phyloP scores from a whole-genome alignment of 2,113 vertebrate genomes.

The Anseranas semipalmata region DNA sequence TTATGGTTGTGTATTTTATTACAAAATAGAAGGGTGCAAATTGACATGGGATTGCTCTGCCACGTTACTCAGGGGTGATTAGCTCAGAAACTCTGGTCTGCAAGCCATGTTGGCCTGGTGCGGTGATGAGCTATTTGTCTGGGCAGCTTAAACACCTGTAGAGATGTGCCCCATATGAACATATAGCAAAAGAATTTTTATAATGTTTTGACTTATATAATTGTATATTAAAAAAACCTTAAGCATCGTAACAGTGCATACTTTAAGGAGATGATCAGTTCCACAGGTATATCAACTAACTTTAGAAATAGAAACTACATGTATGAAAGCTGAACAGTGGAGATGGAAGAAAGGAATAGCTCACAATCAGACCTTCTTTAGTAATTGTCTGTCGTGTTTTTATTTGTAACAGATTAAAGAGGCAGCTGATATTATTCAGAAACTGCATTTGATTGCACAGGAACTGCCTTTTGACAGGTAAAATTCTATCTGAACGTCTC shows the following conservation, averaged over 20 bases:
- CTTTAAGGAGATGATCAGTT: neutral
- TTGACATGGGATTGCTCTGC: neutral
- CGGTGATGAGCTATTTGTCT: neutral
- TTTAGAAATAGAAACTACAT: neutral
- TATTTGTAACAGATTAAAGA: conserved; percentile 91
- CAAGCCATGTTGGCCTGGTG: too few relatives aligned
- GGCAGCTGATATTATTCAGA: conserved; percentile 99
- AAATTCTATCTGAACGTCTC: conserved; percentile 58
- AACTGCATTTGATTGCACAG: conserved; percentile 97
- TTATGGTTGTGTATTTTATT: neutral
- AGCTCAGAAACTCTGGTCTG: neutral
- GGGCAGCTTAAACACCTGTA: neutral
- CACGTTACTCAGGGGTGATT: neutral
- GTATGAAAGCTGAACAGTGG: neutral
- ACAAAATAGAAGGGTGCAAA: neutral
- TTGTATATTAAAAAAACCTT: neutral
- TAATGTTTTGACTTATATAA: neutral
- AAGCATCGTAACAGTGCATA: neutral
- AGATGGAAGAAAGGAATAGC: neutral
- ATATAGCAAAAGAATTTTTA: neutral
- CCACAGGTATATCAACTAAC: neutral
- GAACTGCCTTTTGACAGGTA: conserved; percentile 98
- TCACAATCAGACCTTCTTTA: neutral
- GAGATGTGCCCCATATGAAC: neutral
- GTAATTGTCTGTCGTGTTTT: conserved; percentile 24